Evolutionary conservation across 1,140 invertebrate genomes (phyloP).

Genomic region (Probaryconus sp.): DNA sequence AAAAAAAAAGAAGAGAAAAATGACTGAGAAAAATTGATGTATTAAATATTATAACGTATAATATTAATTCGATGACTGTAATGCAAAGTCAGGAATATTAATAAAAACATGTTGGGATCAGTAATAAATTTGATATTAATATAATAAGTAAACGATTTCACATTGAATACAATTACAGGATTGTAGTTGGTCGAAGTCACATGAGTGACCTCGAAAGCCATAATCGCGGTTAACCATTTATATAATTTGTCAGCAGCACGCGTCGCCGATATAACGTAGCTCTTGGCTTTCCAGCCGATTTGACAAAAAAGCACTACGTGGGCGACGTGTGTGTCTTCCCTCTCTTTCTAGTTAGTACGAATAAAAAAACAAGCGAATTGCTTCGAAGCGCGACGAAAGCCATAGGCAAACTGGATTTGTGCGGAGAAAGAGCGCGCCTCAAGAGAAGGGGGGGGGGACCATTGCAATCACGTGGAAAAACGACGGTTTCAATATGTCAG

Average conservation of each 20-base stretch:
- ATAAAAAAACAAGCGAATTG: conserved; percentile 1
- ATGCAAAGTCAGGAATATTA: no score
- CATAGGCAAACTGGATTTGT: conserved; percentile 38
- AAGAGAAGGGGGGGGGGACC: conserved; percentile 60
- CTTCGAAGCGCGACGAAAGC: conserved; percentile 20
- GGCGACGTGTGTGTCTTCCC: conserved; percentile 58
- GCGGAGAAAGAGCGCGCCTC: conserved; percentile 20
- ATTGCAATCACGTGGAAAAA: conserved; percentile 72
- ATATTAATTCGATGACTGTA: no score
- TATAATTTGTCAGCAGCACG: conserved; percentile 77
- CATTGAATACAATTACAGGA: conserved; percentile 55
- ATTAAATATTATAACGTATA: no score
- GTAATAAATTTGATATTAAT: no score
- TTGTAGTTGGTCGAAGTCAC: conserved; percentile 35
- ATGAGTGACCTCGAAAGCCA: conserved; percentile 23
- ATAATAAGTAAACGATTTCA: conserved; percentile 28
- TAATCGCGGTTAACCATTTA: conserved; percentile 69
- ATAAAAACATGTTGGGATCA: no score
- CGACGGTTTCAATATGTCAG: conserved; percentile 65
- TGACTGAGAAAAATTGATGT: no score
- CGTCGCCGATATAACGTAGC: conserved; percentile 64
- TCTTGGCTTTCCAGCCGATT: conserved; percentile 74
- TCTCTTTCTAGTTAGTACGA: conserved; percentile 37
- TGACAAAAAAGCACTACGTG: conserved; percentile 73
- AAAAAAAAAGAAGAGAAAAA: no score